Base-by-base conservation (phyloP, 2,888 invertebrate genomes). In the Corbicula japonica region DNA sequence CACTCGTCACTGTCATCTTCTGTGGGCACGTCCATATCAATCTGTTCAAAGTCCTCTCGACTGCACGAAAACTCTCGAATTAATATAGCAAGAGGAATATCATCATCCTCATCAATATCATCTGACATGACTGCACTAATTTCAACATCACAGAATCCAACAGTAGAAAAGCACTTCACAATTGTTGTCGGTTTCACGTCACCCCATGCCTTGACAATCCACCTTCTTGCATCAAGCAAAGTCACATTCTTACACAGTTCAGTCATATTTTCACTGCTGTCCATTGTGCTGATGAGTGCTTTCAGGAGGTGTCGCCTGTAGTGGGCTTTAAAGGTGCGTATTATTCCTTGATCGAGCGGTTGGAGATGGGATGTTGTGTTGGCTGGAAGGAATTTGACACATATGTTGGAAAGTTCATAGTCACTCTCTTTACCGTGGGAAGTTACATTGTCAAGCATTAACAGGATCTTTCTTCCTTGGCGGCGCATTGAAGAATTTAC, bases 391-490 rank as follows among this genome's bases (percentile, higher is more conserved):
- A 41, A 41, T 18, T 41, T 41, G 12, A 41, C 41, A 10, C 18
- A 12, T 18, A 41, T 18, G 18, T 41, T 10, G 10, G 41, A 41
- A 10, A 41, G 10, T 41, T 10, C 18, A 18, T 41, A 41, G 18
- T 41, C 41, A 12, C 18, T 21, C 23, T 41, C 48, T 12, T 26
- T 18, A 6, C 52, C 52, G 38, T 76, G 75, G 15, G 69, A 76
- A 5, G 69, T 34, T n/a, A 54, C 65, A 73, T 73, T 73, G 35
- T 73, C 68, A 6, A 77, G 41, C 15, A 74, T 54, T 28, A 78
- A 32, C 1, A 73, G 30, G 44, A 74, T 78, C 3, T 63, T 32
- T n/a, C 78, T 34, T 18, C 38, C 52, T 46, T 68, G 34, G 23
- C 26, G 15, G 23, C 35, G 21, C 75, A 75, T 74, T 12, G n/a